Evolutionary conservation across 2,113 vertebrate genomes (phyloP), one percentile per base, ranked within the genome.

Genomic region (Sorex fumeus): DNA sequence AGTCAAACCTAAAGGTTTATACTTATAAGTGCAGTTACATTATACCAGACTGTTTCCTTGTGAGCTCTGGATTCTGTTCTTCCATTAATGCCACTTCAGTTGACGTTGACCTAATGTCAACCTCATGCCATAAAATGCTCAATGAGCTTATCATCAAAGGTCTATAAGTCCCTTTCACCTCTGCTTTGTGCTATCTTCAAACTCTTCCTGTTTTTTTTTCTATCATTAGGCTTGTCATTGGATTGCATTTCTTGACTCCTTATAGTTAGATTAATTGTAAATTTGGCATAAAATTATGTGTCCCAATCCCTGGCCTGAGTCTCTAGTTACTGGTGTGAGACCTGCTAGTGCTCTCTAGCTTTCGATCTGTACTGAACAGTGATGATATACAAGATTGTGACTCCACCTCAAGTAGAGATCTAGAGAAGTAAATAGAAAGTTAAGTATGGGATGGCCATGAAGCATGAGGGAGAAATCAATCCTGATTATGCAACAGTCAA

Each of bases 1-100:
- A 93, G 83, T 53, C 71, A 94, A 92, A 21, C 0, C 8, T 76
- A 91, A 34, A 94, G 62, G 25, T 82, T 67, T 28, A 21, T 0
- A 27, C 21, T n/a, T 40, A 78, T 72, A 92, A 83, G 27, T 21
- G 82, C 45, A 53, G 9, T 18, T 27, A 64, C 27, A 11, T 34
- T 21, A 34, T 6, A 23, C 8, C 84, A 36, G 77, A 36, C 0
- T 5, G 2, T 16, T 30, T 50, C 12, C 50, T 77, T 21, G 30
- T 76, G 72, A 25, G 30, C 32, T 71, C 32, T 43, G 23, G 8
- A 34, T 11, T 28, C 8, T 32, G 2, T 4, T 66, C 67, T 81
- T 69, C 16, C n/a, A 27, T 57, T 32, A 57, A 28, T 47, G 47
- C 36, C 1, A 4, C 36, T 90, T 69, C 34, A 66, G 3, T 28